These are phyloP conservation scores for Cantharis lateralis DNA, from an alignment of 2,888 invertebrate species.

Conservation along the genomic window DNA sequence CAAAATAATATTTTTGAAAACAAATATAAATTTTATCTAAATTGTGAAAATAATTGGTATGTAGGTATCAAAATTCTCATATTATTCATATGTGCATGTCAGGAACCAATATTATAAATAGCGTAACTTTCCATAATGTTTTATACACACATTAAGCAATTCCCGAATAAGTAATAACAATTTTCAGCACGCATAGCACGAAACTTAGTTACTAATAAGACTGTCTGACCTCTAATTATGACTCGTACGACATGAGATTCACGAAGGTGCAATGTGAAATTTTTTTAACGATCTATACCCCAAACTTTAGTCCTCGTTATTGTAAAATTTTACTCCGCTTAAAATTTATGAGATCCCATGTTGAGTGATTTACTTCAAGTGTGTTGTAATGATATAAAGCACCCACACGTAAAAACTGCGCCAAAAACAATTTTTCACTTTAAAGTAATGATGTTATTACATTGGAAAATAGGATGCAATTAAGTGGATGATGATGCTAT, in stretches of 20 bases:
- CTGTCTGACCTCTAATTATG: constrained; percentile 15
- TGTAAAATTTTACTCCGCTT: background rate
- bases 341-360: background rate
- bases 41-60: background rate
- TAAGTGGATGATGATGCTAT: constrained; percentile 6
- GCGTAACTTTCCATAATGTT: background rate
- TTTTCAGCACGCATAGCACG: constrained; percentile 21
- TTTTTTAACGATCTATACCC: background rate
- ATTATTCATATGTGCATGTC: background rate
- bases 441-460: constrained; percentile 7
- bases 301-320: background rate
- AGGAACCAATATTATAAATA: background rate
- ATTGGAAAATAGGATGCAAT: constrained; percentile 12
- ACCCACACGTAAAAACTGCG: constrained; percentile 11
- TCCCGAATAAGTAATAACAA: background rate
- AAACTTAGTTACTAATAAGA: constrained; percentile 9
- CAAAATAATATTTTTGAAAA: background rate
- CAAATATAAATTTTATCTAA: background rate
- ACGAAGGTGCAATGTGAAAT: constrained; percentile 7
- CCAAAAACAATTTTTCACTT: constrained; percentile 17
- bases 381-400: constrained; percentile 11
- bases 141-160: constrained; percentile 15
- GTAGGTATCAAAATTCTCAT: background rate
- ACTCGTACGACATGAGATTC: constrained; percentile 4
- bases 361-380: background rate